Percentiles rank a stretch among this genome's conserved stretches.
Conservation (phyloP, 2,888 invertebrate genomes). For the Prosapia bicincta region DNA sequence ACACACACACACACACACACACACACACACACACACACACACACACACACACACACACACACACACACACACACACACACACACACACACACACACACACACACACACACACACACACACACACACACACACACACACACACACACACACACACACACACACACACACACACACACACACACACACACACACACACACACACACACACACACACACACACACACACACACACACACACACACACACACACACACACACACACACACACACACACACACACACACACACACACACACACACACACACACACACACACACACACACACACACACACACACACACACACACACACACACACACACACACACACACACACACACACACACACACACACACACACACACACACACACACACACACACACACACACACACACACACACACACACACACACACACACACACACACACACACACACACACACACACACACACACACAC, state of each 20-base stretch:
- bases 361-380: background rate
- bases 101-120: no score
- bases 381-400: background rate
- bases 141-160: no score
- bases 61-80: no score
- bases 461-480: background rate
- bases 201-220: no score
- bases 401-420: background rate
- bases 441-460: background rate
- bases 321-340: background rate
- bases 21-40: no score
- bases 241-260: background rate
- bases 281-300: background rate
- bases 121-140: no score
- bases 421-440: background rate
- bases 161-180: no score
- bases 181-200: no score
- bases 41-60: no score
- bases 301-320: background rate
- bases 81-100: no score
- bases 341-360: background rate
- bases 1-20: no score
- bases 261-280: background rate
- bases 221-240: no score
- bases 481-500: background rate